These are phyloP conservation scores for Pseudochirops cupreus DNA, from an alignment of 2,797 vertebrate species.

Conservation along the genomic window DNA sequence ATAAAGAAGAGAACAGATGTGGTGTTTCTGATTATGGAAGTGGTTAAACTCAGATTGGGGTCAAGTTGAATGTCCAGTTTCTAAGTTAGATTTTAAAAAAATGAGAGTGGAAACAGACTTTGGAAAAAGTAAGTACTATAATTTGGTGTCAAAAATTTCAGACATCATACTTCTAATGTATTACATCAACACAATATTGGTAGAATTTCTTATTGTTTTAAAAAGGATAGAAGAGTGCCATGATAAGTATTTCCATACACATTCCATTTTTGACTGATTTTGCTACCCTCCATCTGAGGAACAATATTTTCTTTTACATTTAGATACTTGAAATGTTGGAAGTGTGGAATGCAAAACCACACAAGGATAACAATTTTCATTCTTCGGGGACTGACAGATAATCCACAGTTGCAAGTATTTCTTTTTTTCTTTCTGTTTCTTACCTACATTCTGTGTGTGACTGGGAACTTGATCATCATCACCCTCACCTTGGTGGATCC, in stretches of 20 bases:
- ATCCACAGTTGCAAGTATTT: constrained; percentile 56
- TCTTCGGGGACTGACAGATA: constrained; percentile 69
- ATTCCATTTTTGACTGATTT: neutral
- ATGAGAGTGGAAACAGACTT: neutral
- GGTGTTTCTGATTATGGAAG: neutral
- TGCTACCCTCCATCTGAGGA: neutral
- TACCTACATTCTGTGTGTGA: constrained; percentile 73
- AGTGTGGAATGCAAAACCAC: constrained; percentile 67
- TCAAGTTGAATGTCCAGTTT: neutral
- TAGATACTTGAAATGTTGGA: neutral
- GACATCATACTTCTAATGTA: too few species aligned
- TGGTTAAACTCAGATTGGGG: neutral
- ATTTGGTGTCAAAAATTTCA: neutral
- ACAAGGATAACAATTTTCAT: constrained; percentile 74
- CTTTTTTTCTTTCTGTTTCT: constrained; percentile 67
- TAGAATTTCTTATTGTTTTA: too few species aligned
- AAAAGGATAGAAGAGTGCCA: too few species aligned
- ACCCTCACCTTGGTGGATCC: constrained; percentile 63
- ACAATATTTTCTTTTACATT: neutral
- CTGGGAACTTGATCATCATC: constrained; percentile 74
- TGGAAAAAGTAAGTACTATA: neutral
- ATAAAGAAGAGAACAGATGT: neutral
- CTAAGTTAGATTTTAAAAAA: neutral
- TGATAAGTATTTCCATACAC: neutral
- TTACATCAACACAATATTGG: too few species aligned